These are phyloP conservation scores for Arvicanthis niloticus DNA, from an alignment of 2,113 vertebrate genomes.

Conservation along the genomic window DNA sequence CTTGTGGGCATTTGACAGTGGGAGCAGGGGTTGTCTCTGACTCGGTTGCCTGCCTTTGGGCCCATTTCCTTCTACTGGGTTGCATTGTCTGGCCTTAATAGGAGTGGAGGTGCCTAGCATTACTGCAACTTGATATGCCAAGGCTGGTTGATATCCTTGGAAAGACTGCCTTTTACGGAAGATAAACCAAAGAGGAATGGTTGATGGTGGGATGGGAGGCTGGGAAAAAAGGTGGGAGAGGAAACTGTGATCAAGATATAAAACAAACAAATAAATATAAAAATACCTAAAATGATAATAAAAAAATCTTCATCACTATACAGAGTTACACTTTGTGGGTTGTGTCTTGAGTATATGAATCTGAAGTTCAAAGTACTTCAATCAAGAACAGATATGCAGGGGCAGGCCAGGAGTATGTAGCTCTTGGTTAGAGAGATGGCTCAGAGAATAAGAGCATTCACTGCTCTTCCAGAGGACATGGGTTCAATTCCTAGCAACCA, in stretches of 20 bases:
- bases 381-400: background rate
- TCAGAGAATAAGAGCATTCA: too few species aligned
- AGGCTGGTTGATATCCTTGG: background rate
- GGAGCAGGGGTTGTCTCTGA: background rate
- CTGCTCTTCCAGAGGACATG: too few species aligned
- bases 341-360: background rate
- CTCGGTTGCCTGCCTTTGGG: background rate
- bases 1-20: background rate
- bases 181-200: background rate
- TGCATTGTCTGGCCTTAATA: background rate
- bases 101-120: background rate
- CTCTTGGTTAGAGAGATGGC: too few species aligned
- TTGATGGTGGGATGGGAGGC: background rate
- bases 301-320: background rate
- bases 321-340: background rate
- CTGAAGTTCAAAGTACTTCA: background rate
- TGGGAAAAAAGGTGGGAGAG: background rate
- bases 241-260: background rate
- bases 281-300: background rate
- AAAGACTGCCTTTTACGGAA: background rate
- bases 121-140: background rate
- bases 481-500: too few species aligned
- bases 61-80: background rate
- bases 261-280: background rate
- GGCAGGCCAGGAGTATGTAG: rapidly evolving